Conservation (phyloP, 2,888 invertebrate genomes). For the Lymantria monacha region DNA sequence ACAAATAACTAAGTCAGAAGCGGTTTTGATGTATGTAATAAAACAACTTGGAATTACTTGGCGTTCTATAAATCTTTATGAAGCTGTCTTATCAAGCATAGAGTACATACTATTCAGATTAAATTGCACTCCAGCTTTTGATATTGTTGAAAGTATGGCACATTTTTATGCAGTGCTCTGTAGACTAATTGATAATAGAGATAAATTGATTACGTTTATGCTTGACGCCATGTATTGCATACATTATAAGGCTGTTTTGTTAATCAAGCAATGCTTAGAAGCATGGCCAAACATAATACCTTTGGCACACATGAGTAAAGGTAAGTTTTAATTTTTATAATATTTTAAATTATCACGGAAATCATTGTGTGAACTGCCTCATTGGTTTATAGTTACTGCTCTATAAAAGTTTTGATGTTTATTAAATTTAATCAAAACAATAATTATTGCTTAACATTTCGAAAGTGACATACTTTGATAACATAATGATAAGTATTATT, state of each 20-base stretch:
- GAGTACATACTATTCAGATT: constrained; percentile 64
- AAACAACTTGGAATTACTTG: constrained; percentile 39
- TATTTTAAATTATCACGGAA: neutral
- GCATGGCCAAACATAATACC: constrained; percentile 70
- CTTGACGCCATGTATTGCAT: constrained; percentile 75
- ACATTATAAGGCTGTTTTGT: constrained; percentile 59
- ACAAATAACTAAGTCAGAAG: constrained; percentile 65
- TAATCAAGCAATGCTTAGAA: constrained; percentile 67
- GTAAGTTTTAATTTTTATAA: constrained; percentile 40
- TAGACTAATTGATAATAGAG: constrained; percentile 52
- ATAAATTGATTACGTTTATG: constrained; percentile 60
- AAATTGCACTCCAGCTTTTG: constrained; percentile 58
- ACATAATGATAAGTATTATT: too few species aligned
- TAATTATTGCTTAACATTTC: too few species aligned
- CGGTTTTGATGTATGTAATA: constrained; percentile 58
- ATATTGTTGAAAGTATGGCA: constrained; percentile 60
- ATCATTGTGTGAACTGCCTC: too few species aligned
- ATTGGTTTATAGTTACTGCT: too few species aligned
- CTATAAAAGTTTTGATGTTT: too few species aligned
- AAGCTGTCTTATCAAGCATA: constrained; percentile 50
- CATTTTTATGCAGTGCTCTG: constrained; percentile 71
- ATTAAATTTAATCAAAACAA: too few species aligned
- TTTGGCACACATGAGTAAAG: constrained; percentile 58
- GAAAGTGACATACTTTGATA: too few species aligned
- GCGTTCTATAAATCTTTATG: constrained; percentile 40